Evolutionary conservation across 2,797 vertebrate species (phyloP).

Genomic region (Malurus splendens): DNA sequence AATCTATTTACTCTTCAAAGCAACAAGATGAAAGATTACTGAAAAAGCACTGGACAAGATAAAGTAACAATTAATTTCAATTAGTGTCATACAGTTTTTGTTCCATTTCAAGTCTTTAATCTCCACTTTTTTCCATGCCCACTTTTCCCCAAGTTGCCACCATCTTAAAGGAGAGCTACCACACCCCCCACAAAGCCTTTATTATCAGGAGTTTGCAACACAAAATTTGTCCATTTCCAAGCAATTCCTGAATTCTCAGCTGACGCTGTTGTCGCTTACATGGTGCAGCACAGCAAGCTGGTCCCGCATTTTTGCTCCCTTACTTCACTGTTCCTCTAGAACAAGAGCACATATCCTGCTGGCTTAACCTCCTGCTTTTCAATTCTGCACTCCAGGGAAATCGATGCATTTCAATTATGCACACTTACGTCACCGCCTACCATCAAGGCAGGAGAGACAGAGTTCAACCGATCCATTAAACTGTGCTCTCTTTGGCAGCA

Average conservation of each 20-base stretch:
- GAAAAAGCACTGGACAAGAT: background rate
- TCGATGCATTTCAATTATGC: background rate
- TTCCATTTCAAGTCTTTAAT: background rate
- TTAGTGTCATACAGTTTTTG: background rate
- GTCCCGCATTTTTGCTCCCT: slow-evolving; percentile 10
- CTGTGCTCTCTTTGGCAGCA: background rate
- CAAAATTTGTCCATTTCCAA: background rate
- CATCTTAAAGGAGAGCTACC: background rate
- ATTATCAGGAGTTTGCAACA: background rate
- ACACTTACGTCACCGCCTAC: background rate
- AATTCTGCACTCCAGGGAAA: background rate
- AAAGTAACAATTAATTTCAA: background rate
- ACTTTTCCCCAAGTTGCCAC: background rate
- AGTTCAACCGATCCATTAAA: background rate
- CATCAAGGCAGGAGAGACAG: background rate
- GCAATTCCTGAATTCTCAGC: background rate
- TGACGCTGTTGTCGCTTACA: background rate
- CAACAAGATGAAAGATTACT: background rate
- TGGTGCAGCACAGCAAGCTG: background rate
- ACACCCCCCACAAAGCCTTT: background rate
- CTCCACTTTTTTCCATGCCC: background rate
- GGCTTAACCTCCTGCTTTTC: background rate
- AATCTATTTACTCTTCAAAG: background rate
- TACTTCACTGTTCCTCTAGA: background rate
- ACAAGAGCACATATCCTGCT: background rate